Evolutionary conservation across 2,797 vertebrate species (phyloP), one percentile per base, ranked within the genome.

Genomic region (Sciurus vulgaris): DNA sequence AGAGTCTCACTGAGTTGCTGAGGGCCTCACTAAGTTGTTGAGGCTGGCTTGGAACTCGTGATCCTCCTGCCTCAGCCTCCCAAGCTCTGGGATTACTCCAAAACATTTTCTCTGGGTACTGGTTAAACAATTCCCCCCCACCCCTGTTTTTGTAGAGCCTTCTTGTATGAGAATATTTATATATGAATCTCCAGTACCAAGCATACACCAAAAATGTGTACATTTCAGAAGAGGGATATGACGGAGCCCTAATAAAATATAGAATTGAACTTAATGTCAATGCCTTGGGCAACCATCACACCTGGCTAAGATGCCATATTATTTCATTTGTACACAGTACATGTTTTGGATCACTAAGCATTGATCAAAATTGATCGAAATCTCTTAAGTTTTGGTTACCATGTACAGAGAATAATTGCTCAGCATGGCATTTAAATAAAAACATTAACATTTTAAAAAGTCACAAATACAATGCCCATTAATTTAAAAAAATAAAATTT

Each of bases 401-500:
- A 98, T 38, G 96, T 98, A 96, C 95, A 96, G 97, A 98, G 95
- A 97, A 98, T 91, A 96, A 77, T 59, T 89, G 92, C 96, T 98
- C 98, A 93, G 97, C 96, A 92, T 97, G 97, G 98, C 96, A 97
- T 96, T 98, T 98, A 98, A 98, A 98, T 98, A 98, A 96, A 94
- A 94, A 94, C 41, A 93, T 73, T 89, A 93, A 74, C 97, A 97
- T 97, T 97, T 97, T 97, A 54, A 98, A 93, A 98, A 97, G 63
- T 78, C 76, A 98, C 96, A 98, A 98, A 98, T 91, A 98, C 65
- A 95, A 98, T 82, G 95, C 97, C 97, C 96, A 2, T 95, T 96
- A 92, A 97, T 96, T 97, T 92, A 92, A 94, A 93, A 94, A 67
- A 97, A 98, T 94, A 98, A 97, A 97, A 98, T 97, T 97, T 96